phyloP scores from a whole-genome alignment of 2,888 invertebrate species.

The Ryuthela nishihirai region DNA sequence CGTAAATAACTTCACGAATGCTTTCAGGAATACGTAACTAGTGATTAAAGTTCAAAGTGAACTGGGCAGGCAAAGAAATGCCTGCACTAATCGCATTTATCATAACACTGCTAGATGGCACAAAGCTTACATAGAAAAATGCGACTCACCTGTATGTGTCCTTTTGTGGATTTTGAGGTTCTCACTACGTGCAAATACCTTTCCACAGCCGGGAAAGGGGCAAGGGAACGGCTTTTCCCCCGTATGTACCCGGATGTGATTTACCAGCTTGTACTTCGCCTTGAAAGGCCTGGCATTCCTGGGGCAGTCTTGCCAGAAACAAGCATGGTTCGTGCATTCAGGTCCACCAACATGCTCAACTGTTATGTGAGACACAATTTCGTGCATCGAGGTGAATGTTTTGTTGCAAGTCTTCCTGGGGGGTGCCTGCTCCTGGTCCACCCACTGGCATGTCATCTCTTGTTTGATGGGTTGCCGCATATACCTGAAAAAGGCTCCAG shows the following conservation, averaged over 20 bases:
- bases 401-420: conserved; percentile 70
- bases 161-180: conserved; percentile 99
- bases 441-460: conserved; percentile 73
- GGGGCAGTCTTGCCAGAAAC: conserved; percentile 95
- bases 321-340: conserved; percentile 95
- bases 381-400: conserved; percentile 89
- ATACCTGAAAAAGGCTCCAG: conserved; percentile 83
- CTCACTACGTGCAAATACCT: conserved; percentile 97
- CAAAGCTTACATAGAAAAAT: too few species aligned
- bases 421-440: conserved; percentile 42
- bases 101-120: too few species aligned
- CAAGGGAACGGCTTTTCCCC: conserved; percentile 99
- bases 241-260: conserved; percentile 98
- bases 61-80: too few species aligned
- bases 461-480: conserved; percentile 63
- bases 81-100: too few species aligned
- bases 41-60: too few species aligned
- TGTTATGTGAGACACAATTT: conserved; percentile 94
- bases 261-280: conserved; percentile 99
- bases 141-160: conserved; percentile 92
- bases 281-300: conserved; percentile 94
- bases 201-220: conserved; percentile 95
- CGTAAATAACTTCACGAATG: too few species aligned
- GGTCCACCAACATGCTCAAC: conserved; percentile 98
- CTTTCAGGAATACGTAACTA: too few species aligned